phyloP scores from a whole-genome alignment of 2,113 vertebrate species.

The Capreolus pygargus region DNA sequence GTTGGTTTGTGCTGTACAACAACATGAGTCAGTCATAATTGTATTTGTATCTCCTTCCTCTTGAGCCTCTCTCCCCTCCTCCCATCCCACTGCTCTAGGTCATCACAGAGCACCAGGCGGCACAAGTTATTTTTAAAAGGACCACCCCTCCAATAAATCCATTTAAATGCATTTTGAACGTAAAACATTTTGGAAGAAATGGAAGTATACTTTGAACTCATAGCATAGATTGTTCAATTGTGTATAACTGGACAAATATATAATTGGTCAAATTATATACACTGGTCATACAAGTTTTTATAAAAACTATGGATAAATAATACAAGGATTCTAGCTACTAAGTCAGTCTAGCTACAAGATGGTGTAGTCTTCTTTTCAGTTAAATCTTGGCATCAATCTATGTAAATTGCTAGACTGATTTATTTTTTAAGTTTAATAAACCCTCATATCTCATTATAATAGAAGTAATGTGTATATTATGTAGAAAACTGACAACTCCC shows the following conservation, averaged over 20 bases:
- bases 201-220: conserved; percentile 25
- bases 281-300: conserved; percentile 22
- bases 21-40: background rate
- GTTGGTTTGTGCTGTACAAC: background rate
- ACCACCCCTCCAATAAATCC: background rate
- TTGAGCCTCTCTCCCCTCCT: background rate
- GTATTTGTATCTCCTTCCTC: background rate
- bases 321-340: background rate
- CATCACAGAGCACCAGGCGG: background rate
- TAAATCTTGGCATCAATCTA: conserved; percentile 17
- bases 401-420: background rate
- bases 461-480: background rate
- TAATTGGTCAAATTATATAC: conserved; percentile 15
- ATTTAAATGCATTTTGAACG: conserved; percentile 23
- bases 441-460: background rate
- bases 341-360: background rate
- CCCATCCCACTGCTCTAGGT: background rate
- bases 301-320: conserved; percentile 10
- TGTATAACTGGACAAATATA: background rate
- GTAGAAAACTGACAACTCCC: background rate
- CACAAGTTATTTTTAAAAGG: background rate
- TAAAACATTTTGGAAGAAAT: conserved; percentile 26
- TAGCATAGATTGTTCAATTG: background rate
- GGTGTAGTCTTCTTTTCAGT: background rate
- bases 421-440: background rate